Base-by-base conservation (phyloP, 2,888 invertebrate genomes). In the Leptura quadrifasciata region DNA sequence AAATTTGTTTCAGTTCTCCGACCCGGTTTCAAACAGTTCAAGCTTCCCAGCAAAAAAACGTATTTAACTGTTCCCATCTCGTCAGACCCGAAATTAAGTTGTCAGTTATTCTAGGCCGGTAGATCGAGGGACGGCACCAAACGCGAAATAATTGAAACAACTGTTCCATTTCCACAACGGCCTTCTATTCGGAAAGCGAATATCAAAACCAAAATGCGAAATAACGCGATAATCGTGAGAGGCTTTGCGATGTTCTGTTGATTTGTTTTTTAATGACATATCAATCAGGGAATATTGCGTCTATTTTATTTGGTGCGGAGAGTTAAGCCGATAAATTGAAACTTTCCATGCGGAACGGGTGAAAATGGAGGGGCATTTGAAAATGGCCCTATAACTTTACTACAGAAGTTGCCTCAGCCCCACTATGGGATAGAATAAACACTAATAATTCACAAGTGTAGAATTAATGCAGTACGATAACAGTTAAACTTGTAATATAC, bases 181-280 rank as follows among this genome's bases (percentile, higher is more conserved):
- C 15, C 15, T 8, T 39, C 39, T 8, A 39, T 39, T 12, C 15
- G 39, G 39, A 12, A 39, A 39, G 39, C 39, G 39, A 12, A 39
- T 39, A 39, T 39, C 39, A 39, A 39, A 39, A 39, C 39, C 39
- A 39, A 39, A 39, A 39, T 39, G 39, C 39, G 39, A 39, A 39
- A 39, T 39, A 39, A 39, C 39, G 39, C 39, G 39, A 39, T 39
- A 39, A 39, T 39, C 39, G 39, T 39, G 39, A 12, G 39, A 12
- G 39, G 39, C 39, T 39, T 39, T 39, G 39, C 12, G 15, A 39
- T 39, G 39, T 39, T 39, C 39, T 39, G 39, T 39, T 39, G 39
- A 39, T 39, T 39, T 39, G 39, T 39, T 39, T 39, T 39, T 39
- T 39, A 39, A 39, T 39, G 39, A 39, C 39, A 39, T 15, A 39